Conservation (phyloP, 2,113 vertebrate species). For the Melanerpes formicivorus region DNA sequence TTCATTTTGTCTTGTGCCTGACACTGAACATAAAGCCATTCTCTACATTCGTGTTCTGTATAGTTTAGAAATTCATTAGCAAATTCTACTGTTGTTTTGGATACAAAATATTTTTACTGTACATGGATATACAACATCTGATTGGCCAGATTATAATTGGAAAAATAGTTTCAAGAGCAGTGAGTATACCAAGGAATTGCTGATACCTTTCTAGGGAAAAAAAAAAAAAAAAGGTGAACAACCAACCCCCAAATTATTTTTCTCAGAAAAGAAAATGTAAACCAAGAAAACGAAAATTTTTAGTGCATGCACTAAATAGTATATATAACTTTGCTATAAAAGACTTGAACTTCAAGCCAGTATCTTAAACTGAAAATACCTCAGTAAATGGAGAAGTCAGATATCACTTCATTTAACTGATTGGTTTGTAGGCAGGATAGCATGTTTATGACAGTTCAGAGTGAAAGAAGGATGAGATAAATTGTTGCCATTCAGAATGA, state of each 20-base stretch:
- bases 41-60: not conserved
- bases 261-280: not conserved
- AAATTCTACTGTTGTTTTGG: not conserved
- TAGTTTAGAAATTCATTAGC: not conserved
- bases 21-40: not conserved
- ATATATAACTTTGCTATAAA: not conserved
- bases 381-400: not conserved
- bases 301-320: not conserved
- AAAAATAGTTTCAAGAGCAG: not conserved
- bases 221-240: too few species aligned
- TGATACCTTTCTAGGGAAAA: not conserved
- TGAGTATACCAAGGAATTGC: not conserved
- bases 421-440: not conserved
- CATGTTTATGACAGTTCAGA: not conserved
- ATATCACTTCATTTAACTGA: not conserved
- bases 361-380: not conserved
- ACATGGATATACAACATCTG: not conserved
- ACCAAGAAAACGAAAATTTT: not conserved
- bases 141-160: not conserved
- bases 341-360: not conserved
- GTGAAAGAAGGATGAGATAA: not conserved
- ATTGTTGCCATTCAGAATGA: not conserved
- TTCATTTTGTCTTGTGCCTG: not conserved
- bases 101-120: not conserved
- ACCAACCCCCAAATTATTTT: not conserved